These are phyloP conservation scores for Protobothrops flavoviridis DNA, from an alignment of 2,113 vertebrate genomes.

Conservation along the genomic window DNA sequence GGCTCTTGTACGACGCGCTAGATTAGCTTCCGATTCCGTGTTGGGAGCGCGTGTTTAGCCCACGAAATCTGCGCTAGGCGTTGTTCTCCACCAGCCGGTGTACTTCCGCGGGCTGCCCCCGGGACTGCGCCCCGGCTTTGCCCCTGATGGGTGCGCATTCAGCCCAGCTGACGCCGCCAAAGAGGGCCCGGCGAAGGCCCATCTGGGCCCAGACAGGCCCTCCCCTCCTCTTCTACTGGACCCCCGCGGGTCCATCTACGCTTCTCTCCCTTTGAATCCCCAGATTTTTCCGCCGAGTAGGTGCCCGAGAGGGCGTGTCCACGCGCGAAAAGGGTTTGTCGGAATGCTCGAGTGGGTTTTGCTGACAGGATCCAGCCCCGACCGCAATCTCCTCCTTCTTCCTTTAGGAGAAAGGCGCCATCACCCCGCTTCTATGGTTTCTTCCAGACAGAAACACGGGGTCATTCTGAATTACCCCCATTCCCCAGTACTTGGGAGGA, in stretches of 20 bases:
- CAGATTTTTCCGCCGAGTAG: background rate
- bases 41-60: constrained; percentile 32
- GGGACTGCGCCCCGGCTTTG: background rate
- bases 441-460: background rate
- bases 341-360: background rate
- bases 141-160: background rate
- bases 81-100: constrained; percentile 6
- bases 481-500: background rate
- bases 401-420: background rate
- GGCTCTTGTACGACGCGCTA: constrained; percentile 24
- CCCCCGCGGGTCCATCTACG: background rate
- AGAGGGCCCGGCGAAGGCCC: background rate
- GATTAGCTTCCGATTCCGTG: constrained; percentile 11
- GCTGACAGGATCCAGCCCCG: background rate
- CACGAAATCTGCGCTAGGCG: background rate
- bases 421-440: background rate
- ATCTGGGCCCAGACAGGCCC: fast-evolving
- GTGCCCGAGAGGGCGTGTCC: background rate
- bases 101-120: background rate
- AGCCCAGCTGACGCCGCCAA: background rate
- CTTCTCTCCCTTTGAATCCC: background rate
- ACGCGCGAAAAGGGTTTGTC: background rate
- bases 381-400: background rate
- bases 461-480: background rate
- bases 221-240: background rate